Percentiles rank a stretch among this genome's conserved stretches.
Conservation (phyloP, 2,797 vertebrate genomes). For the Aselliscus stoliczkanus region DNA sequence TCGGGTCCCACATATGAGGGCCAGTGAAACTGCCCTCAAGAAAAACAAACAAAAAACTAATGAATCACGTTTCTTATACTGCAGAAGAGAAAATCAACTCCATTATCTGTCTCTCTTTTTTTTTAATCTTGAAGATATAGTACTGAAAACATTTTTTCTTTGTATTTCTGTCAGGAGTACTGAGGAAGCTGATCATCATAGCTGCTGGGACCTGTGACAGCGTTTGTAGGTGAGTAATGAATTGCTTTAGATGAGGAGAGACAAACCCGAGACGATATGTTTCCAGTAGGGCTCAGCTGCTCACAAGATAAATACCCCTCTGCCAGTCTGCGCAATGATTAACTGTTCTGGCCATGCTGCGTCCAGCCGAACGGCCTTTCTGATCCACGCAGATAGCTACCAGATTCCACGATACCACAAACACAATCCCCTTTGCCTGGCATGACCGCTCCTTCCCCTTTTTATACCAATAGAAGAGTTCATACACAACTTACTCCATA, state of each 20-base stretch:
- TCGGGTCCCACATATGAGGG: too few species aligned
- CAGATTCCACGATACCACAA: background rate
- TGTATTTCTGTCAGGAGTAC: constrained; percentile 53
- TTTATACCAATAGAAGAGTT: background rate
- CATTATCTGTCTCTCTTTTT: background rate
- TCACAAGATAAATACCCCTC: constrained; percentile 80
- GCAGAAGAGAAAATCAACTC: constrained; percentile 53
- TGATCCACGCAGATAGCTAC: background rate
- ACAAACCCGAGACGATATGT: constrained; percentile 81
- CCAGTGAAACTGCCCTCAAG: too few species aligned
- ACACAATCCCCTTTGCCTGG: background rate
- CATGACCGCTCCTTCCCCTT: background rate
- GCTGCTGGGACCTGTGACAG: constrained; percentile 69
- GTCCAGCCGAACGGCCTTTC: constrained; percentile 27
- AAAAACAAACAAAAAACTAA: too few species aligned
- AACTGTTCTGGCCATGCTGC: constrained; percentile 69
- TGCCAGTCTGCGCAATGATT: constrained; percentile 77
- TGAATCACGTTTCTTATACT: background rate
- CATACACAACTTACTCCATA: background rate
- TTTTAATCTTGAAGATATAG: background rate
- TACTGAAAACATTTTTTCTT: background rate
- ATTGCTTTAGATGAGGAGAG: constrained; percentile 78
- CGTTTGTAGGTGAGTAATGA: constrained; percentile 78
- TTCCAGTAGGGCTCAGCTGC: constrained; percentile 78
- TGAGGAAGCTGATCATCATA: constrained; percentile 37